Conservation (phyloP, 2,113 vertebrate genomes). For the Sitta europaea region DNA sequence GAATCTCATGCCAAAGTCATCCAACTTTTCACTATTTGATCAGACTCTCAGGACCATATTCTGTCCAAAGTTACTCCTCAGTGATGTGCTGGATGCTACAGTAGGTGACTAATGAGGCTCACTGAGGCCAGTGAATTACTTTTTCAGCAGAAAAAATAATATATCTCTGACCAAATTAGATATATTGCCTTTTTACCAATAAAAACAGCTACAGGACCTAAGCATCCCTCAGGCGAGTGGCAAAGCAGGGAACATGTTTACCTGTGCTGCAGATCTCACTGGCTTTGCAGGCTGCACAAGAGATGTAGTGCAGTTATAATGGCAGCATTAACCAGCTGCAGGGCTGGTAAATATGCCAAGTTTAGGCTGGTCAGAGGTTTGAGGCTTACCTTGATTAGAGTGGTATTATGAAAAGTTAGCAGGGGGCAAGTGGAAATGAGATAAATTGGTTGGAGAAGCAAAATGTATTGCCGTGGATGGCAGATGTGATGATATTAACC, state of each 20-base stretch:
- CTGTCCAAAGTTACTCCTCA: neutral
- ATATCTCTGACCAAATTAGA: neutral
- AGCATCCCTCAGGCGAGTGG: neutral
- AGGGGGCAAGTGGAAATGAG: neutral
- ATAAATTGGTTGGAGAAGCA: neutral
- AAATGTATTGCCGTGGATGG: neutral
- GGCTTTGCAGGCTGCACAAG: neutral
- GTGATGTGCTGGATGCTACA: neutral
- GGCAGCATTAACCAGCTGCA: neutral
- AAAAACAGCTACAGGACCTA: neutral
- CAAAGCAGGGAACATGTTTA: neutral
- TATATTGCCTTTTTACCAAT: neutral
- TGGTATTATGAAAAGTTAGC: neutral
- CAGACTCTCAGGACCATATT: neutral
- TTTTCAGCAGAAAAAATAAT: neutral
- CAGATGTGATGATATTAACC: conserved; percentile 36
- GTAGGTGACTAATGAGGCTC: neutral
- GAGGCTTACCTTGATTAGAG: neutral
- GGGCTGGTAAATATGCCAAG: neutral
- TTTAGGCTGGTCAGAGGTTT: neutral
- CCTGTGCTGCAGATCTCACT: neutral
- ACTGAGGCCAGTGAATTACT: neutral
- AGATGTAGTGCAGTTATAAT: neutral
- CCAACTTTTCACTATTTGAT: neutral
- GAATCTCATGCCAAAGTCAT: neutral